Evolutionary conservation across 1,140 invertebrate species (phyloP).

Genomic region (fruit fly (Drosophila melanogaster)): DNA sequence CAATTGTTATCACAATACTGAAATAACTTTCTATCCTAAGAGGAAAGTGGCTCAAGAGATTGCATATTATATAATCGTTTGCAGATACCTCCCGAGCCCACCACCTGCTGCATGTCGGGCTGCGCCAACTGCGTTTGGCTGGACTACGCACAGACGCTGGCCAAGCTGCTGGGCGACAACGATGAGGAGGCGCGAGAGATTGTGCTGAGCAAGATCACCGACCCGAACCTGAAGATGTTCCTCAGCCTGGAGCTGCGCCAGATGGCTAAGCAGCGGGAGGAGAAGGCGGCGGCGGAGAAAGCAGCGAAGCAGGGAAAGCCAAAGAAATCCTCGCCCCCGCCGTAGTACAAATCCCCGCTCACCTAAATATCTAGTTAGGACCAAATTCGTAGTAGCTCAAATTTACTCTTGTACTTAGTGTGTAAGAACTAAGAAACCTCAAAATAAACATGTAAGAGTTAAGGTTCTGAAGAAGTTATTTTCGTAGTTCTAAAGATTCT

Average conservation of each 20-base stretch:
- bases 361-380: slow-evolving; percentile 22
- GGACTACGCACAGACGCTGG: slow-evolving; percentile 93
- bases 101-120: slow-evolving; percentile 96
- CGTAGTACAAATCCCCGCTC: slow-evolving; percentile 28
- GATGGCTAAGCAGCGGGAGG: slow-evolving; percentile 59
- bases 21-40: too few relatives aligned
- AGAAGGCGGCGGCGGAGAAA: slow-evolving; percentile 23
- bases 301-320: slow-evolving; percentile 26
- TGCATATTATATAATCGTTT: too few relatives aligned
- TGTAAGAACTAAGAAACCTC: slow-evolving; percentile 51
- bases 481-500: too few relatives aligned
- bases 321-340: slow-evolving; percentile 18
- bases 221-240: slow-evolving; percentile 93
- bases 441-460: slow-evolving; percentile 36
- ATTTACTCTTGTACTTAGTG: slow-evolving; percentile 31
- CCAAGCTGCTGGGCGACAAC: slow-evolving; percentile 88
- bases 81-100: slow-evolving; percentile 88
- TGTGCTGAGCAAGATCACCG: slow-evolving; percentile 91
- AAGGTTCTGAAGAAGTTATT: neutral
- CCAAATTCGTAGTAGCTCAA: slow-evolving; percentile 46
- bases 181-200: slow-evolving; percentile 89
- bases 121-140: slow-evolving; percentile 98
- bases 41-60: too few relatives aligned
- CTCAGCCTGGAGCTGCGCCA: slow-evolving; percentile 90
- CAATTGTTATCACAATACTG: too few relatives aligned